A percentile compares a stretch with the other conserved stretches of the same genome.
Evolutionary conservation across 1,140 invertebrate genomes (phyloP).

Genomic region (Drosophila willistoni): DNA sequence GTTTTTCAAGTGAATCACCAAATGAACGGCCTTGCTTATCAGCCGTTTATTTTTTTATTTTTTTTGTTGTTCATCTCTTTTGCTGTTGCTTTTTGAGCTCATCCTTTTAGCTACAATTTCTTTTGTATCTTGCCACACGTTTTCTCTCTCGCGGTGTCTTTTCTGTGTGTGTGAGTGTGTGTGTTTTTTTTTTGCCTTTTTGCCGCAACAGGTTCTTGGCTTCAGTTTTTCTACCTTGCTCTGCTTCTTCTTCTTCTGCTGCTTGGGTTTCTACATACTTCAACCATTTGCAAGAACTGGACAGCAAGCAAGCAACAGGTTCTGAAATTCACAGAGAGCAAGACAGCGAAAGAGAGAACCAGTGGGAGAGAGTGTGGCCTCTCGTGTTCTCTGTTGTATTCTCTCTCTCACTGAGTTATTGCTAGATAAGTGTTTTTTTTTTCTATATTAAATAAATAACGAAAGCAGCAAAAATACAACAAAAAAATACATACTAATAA

Average conservation of each 20-base stretch:
- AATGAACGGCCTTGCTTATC: conserved; percentile 75
- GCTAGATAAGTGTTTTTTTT: conserved; percentile 72
- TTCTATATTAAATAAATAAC: conserved; percentile 34
- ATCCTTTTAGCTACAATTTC: conserved; percentile 47
- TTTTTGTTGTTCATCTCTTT: conserved; percentile 62
- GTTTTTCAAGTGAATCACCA: conserved; percentile 61
- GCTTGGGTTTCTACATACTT: conserved; percentile 16
- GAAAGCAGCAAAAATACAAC: conserved; percentile 8
- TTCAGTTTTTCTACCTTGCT: conserved; percentile 32
- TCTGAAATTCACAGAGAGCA: conserved; percentile 47
- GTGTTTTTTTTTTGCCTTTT: conserved; percentile 35
- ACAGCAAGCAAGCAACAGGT: conserved; percentile 67
- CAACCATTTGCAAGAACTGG: conserved; percentile 53
- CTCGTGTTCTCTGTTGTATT: conserved; percentile 2
- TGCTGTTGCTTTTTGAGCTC: conserved; percentile 58
- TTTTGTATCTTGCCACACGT: conserved; percentile 46
- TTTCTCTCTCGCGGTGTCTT: conserved; percentile 34
- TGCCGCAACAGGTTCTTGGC: conserved; percentile 76
- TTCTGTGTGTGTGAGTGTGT: not conserved
- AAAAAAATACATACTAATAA: not conserved
- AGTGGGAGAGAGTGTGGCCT: not conserved
- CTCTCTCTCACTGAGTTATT: conserved; percentile 36
- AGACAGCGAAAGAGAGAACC: no score
- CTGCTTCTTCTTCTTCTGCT: conserved; percentile 32
- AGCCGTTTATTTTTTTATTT: conserved; percentile 64